phyloP scores from a whole-genome alignment of 2,113 vertebrate genomes.

The Maccullochella peelii region DNA sequence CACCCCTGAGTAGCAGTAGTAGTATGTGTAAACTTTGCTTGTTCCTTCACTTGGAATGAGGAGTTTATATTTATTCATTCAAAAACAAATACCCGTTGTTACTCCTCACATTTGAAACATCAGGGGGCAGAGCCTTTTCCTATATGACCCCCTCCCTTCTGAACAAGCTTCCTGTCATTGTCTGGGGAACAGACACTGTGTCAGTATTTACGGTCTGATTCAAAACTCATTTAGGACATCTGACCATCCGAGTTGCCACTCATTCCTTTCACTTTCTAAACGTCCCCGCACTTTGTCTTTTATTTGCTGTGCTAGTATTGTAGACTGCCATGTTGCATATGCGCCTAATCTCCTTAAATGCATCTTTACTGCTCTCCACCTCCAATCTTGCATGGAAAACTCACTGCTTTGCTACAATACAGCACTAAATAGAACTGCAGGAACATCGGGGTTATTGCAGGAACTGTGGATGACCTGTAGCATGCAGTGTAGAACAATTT shows the following conservation, averaged over 20 bases:
- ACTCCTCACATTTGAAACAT: conserved; percentile 60
- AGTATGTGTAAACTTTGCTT: background rate
- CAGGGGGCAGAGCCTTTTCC: conserved; percentile 60
- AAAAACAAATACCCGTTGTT: conserved; percentile 55
- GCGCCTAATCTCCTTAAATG: background rate
- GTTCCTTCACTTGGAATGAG: conserved; percentile 17
- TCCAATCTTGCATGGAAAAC: background rate
- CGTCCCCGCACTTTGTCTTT: background rate
- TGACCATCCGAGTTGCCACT: conserved; percentile 9
- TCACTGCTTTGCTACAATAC: background rate
- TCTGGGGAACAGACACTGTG: conserved; percentile 52
- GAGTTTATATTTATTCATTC: conserved; percentile 48
- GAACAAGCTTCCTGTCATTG: conserved; percentile 76
- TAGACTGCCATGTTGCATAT: background rate
- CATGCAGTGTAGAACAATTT: background rate
- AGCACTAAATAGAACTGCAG: background rate
- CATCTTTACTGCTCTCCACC: background rate
- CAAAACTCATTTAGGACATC: conserved; percentile 32
- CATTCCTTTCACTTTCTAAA: conserved; percentile 54
- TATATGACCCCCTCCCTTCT: conserved; percentile 69
- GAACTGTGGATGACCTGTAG: background rate
- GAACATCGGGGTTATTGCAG: background rate
- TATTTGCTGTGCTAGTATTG: background rate
- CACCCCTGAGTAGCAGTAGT: background rate
- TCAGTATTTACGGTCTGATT: conserved; percentile 46